Evolutionary conservation across 2,888 invertebrate genomes (phyloP), one percentile per base, ranked within the genome.

Genomic region (Prosapia bicincta): DNA sequence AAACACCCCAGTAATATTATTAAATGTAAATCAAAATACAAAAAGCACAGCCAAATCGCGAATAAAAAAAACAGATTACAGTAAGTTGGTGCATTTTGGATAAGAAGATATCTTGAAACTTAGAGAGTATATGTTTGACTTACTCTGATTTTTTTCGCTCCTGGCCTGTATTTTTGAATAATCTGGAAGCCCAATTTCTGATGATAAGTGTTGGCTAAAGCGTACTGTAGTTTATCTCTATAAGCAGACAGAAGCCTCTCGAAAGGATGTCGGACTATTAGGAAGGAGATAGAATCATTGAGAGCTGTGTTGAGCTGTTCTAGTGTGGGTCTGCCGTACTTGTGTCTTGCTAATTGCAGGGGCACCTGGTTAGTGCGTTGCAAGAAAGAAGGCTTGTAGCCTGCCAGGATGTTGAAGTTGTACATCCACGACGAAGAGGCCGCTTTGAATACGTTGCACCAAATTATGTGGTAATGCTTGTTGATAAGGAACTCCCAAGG

Each of bases 401-500:
- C 90, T 9, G 94, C 94, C 85, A 95, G 89, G 72, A 94, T 86
- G 85, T 95, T 94, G 85, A 95, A 95, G 85, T 95, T 95, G 85
- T 94, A 94, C 92, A 95, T 94, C 95, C 95, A 95, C 0, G 95
- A 94, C 23, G 95, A 94, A n/a, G 95, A 95, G 1, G 93, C 93
- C 5, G 93, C 93, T 87, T 92, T 92, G 83, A 92, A 92, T 79
- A 92, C 89, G 83, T 92, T 92, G 83, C 92, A 92, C 94, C 94
- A 94, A 83, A 94, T 92, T 74, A 94, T 88, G 83, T 92, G 93
- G 84, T 94, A 90, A 83, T 93, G 91, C 80, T 89, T 88, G 85
- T 93, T 93, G 82, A 94, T 91, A 83, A 95, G 88, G 85, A 93
- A 95, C 84, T 95, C 94, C 95, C 94, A 94, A 15, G 94, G 91